phyloP scores from a whole-genome alignment of 2,797 vertebrate genomes.

The Falco concolor region DNA sequence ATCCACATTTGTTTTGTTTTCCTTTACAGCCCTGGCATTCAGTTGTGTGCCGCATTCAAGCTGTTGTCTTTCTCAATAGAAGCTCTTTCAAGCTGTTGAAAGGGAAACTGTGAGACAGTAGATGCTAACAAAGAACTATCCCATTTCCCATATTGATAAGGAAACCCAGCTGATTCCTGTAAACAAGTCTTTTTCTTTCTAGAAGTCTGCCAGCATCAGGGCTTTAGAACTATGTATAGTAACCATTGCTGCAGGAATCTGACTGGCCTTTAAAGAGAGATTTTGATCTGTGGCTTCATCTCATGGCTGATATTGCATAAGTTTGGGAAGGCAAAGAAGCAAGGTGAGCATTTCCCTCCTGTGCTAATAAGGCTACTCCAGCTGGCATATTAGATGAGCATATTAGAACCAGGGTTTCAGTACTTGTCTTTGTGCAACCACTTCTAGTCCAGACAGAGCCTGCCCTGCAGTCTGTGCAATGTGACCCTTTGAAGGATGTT shows the following conservation, averaged over 20 bases:
- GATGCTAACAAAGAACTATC: not conserved
- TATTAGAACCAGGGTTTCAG: not conserved
- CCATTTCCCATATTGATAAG: not conserved
- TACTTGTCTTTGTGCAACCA: not conserved
- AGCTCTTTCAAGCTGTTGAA: not conserved
- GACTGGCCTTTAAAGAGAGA: not conserved
- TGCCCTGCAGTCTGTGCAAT: not conserved
- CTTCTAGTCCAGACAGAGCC: not conserved
- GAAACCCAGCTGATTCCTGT: not conserved
- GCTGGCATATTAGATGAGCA: not conserved
- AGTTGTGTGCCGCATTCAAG: not conserved
- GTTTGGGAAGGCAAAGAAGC: not conserved
- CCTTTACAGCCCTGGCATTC: not conserved
- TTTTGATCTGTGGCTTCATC: not conserved
- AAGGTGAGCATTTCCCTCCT: not conserved
- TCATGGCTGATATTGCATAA: not conserved
- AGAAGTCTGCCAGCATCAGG: not conserved
- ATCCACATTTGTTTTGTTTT: not conserved
- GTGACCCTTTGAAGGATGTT: not conserved
- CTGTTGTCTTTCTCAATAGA: not conserved
- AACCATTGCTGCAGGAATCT: not conserved
- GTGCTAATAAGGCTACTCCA: not conserved
- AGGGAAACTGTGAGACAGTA: not conserved
- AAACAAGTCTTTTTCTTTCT: not conserved
- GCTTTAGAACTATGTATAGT: not conserved